Conservation (phyloP, 2,113 vertebrate species). For the Nipponia nippon region DNA sequence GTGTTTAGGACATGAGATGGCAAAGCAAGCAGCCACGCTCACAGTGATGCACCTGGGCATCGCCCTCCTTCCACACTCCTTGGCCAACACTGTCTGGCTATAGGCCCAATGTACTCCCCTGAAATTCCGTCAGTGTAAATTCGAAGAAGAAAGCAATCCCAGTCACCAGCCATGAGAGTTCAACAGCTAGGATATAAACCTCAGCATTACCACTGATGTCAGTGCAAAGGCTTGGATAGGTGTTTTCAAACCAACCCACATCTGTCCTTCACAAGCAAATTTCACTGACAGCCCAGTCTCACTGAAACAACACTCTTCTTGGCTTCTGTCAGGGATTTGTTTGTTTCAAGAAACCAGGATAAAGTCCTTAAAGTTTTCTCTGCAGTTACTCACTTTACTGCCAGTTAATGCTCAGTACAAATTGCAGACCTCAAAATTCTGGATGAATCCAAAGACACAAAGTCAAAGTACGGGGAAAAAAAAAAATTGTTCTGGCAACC, state of each 20-base stretch:
- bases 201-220: not conserved
- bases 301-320: not conserved
- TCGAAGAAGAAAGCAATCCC: not conserved
- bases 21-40: not conserved
- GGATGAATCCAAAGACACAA: slow-evolving; percentile 21
- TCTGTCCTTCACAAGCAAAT: not conserved
- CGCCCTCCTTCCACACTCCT: not conserved
- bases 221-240: not conserved
- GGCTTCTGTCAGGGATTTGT: not conserved
- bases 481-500: not conserved
- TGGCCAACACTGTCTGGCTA: not conserved
- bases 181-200: not conserved
- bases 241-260: not conserved
- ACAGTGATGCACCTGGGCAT: not conserved
- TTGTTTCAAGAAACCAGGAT: slow-evolving; percentile 8
- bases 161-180: not conserved
- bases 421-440: slow-evolving; percentile 23
- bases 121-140: not conserved
- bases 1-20: not conserved
- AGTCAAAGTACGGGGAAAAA: not conserved
- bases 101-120: not conserved
- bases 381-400: not conserved
- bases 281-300: not conserved
- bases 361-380: not conserved
- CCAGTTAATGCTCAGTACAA: slow-evolving; percentile 17